These are phyloP conservation scores for Lamellibrachia luymesi DNA, from an alignment of 1,140 invertebrate species.

Conservation along the genomic window DNA sequence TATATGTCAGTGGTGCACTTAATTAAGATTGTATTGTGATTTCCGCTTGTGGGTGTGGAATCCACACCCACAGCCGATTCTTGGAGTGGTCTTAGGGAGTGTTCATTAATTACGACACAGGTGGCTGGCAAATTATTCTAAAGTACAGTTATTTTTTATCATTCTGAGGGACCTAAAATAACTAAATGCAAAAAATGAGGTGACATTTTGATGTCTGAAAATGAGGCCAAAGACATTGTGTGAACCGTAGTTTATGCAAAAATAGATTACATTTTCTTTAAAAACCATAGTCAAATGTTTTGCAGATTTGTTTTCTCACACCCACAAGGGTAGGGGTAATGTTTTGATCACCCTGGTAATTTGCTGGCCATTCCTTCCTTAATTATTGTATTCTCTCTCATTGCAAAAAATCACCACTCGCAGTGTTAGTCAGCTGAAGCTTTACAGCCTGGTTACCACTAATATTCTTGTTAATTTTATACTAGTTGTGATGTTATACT, in stretches of 20 bases:
- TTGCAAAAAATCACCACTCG: background rate
- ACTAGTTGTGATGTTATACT: background rate
- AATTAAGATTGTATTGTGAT: background rate
- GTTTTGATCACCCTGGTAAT: background rate
- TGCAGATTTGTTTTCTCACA: background rate
- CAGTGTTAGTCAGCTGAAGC: background rate
- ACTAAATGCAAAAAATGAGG: background rate
- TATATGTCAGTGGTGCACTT: background rate
- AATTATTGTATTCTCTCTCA: too few species aligned
- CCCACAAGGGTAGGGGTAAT: background rate
- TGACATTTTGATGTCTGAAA: background rate
- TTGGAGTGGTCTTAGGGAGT: background rate
- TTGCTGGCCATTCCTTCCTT: background rate
- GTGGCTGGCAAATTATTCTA: background rate
- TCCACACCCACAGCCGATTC: background rate
- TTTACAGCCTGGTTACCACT: background rate
- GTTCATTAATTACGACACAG: background rate
- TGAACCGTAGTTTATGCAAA: background rate
- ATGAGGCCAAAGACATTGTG: background rate
- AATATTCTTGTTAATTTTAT: background rate
- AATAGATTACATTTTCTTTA: too few species aligned
- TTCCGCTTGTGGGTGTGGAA: background rate
- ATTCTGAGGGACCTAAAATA: background rate
- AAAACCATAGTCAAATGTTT: too few species aligned
- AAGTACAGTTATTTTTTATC: background rate